Conservation (phyloP, 2,888 invertebrate genomes). For the Philopedon plagiatum region DNA sequence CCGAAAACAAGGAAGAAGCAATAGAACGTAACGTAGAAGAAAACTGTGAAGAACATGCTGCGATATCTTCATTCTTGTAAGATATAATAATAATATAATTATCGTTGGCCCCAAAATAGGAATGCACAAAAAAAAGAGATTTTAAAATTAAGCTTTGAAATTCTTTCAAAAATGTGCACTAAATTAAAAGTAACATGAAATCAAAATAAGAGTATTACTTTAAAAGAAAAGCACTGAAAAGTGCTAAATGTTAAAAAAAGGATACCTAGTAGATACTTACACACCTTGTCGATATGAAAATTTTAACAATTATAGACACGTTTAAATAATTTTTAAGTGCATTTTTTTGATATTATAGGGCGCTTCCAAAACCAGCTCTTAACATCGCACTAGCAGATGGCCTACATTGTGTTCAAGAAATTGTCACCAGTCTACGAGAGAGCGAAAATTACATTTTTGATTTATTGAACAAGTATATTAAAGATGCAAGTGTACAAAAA, state of each 20-base stretch:
- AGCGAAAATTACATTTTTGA: conserved; percentile 58
- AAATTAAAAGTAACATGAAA: no score
- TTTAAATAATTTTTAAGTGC: no score
- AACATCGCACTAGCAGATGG: conserved; percentile 45
- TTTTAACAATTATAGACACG: no score
- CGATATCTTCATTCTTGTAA: conserved; percentile 36
- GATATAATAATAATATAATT: background rate
- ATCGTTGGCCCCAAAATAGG: background rate
- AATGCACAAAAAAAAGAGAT: no score
- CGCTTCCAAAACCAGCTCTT: conserved; percentile 46
- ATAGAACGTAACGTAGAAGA: background rate
- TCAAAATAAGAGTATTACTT: no score
- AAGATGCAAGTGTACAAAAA: conserved; percentile 56
- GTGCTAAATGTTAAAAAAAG: no score
- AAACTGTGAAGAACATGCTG: background rate
- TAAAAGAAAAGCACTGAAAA: no score
- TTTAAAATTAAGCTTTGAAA: no score
- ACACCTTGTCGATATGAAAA: no score
- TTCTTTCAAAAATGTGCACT: no score
- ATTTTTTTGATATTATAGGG: conserved; percentile 48
- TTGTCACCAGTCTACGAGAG: conserved; percentile 54
- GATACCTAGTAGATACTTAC: no score
- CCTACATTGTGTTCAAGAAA: conserved; percentile 53
- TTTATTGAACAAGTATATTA: conserved; percentile 58
- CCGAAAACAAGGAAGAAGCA: background rate